Evolutionary conservation across 2,888 invertebrate genomes (phyloP).

Genomic region (Euplagia quadripunctaria): DNA sequence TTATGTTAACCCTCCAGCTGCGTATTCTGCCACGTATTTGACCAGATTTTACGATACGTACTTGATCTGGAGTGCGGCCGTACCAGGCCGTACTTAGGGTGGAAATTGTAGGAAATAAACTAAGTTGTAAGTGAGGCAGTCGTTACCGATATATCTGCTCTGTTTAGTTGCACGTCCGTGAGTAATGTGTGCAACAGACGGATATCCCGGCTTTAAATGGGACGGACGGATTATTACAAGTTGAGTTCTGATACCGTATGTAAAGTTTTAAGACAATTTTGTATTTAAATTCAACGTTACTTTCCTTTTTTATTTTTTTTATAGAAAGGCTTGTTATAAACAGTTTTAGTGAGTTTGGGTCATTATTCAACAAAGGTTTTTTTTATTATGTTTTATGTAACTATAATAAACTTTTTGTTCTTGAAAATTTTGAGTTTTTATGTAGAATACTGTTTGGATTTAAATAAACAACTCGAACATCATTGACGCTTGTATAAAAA

Average conservation of each 20-base stretch:
- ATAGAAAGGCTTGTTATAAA: neutral
- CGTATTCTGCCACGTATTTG: conserved; percentile 3
- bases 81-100: conserved; percentile 24
- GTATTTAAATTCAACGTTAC: neutral
- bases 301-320: neutral
- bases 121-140: conserved; percentile 23
- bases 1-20: neutral
- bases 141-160: conserved; percentile 42
- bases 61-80: conserved; percentile 1
- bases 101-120: conserved; percentile 21
- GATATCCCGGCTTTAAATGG: neutral
- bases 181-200: conserved; percentile 6
- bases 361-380: no score
- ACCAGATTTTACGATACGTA: conserved; percentile 42
- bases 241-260: neutral
- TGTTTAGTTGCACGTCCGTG: conserved; percentile 22
- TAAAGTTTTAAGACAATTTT: neutral
- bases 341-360: no score
- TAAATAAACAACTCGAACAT: no score
- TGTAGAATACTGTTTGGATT: no score
- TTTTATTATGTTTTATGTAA: no score
- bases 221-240: neutral
- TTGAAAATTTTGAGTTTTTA: no score
- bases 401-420: no score
- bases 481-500: no score